Percentiles rank a stretch among this genome's conserved stretches.
Evolutionary conservation across 2,797 vertebrate genomes (phyloP).

Genomic region (Platyrinchus mystaceus): DNA sequence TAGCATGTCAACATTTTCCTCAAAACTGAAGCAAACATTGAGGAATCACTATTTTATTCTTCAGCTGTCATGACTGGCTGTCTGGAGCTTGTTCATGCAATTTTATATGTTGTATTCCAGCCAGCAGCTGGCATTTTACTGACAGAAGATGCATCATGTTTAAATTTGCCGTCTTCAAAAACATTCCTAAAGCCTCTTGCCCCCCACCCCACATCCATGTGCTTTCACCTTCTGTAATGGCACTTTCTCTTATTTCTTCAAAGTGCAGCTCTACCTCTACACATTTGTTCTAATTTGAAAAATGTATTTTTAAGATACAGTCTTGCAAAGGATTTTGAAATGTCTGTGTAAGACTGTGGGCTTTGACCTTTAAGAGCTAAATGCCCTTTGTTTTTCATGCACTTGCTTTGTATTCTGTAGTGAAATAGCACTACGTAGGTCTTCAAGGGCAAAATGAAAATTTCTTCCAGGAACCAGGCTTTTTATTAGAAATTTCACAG

Average conservation of each 20-base stretch:
- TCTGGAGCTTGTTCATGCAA: accelerated
- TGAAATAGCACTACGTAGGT: not conserved
- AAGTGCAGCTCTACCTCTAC: not conserved
- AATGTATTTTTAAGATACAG: not conserved
- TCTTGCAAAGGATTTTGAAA: not conserved
- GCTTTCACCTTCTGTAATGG: not conserved
- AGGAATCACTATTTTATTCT: not conserved
- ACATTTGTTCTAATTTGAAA: not conserved
- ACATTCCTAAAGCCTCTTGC: not conserved
- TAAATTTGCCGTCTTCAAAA: not conserved
- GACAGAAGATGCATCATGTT: not conserved
- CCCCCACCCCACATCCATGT: not conserved
- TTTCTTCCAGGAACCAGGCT: not conserved
- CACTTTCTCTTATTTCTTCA: not conserved
- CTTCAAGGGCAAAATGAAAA: not conserved
- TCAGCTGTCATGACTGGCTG: not conserved
- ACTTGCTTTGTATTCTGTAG: not conserved
- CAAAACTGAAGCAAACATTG: not conserved
- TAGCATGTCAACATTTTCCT: not conserved
- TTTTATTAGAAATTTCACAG: not conserved
- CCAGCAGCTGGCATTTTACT: not conserved
- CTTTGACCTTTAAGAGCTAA: not conserved
- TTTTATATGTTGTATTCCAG: not conserved
- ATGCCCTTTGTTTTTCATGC: not conserved
- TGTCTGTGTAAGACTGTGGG: not conserved